Conservation (phyloP, 2,797 vertebrate genomes). For the Acipenser transmontanus region DNA sequence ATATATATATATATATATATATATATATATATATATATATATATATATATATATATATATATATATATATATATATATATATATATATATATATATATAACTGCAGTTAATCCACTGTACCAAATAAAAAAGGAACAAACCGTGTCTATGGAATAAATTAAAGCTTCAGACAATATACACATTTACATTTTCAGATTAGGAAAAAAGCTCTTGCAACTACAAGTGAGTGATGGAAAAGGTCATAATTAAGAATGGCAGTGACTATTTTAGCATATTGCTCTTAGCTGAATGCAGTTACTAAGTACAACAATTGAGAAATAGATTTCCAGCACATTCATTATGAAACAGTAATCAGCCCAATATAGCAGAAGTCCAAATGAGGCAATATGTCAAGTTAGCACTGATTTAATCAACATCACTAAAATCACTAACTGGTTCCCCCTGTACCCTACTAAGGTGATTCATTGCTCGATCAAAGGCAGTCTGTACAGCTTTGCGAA, state of each 20-base stretch:
- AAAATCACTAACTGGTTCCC: slow-evolving; percentile 89
- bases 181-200: slow-evolving; percentile 73
- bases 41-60: too few relatives aligned
- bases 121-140: slow-evolving; percentile 42
- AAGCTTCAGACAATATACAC: slow-evolving; percentile 74
- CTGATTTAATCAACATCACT: slow-evolving; percentile 84
- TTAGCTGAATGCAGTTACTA: slow-evolving; percentile 26
- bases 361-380: slow-evolving; percentile 43
- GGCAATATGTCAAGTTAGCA: slow-evolving; percentile 36
- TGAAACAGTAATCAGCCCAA: slow-evolving; percentile 67
- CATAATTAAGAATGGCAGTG: slow-evolving; percentile 38
- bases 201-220: slow-evolving; percentile 49
- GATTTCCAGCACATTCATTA: slow-evolving; percentile 65
- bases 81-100: slow-evolving; percentile 30
- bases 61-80: too few relatives aligned
- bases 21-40: too few relatives aligned
- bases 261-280: slow-evolving; percentile 45
- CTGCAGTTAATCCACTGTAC: slow-evolving; percentile 52
- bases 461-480: slow-evolving; percentile 91
- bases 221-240: slow-evolving; percentile 40
- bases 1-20: too few relatives aligned
- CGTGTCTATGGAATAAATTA: slow-evolving; percentile 84
- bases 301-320: slow-evolving; percentile 39
- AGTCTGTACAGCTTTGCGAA: slow-evolving; percentile 87
- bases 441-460: slow-evolving; percentile 88